Percentiles rank a stretch among this genome's conserved stretches.
These are phyloP conservation scores for Asbolus verrucosus DNA, from an alignment of 1,140 invertebrate species.

Conservation along the genomic window DNA sequence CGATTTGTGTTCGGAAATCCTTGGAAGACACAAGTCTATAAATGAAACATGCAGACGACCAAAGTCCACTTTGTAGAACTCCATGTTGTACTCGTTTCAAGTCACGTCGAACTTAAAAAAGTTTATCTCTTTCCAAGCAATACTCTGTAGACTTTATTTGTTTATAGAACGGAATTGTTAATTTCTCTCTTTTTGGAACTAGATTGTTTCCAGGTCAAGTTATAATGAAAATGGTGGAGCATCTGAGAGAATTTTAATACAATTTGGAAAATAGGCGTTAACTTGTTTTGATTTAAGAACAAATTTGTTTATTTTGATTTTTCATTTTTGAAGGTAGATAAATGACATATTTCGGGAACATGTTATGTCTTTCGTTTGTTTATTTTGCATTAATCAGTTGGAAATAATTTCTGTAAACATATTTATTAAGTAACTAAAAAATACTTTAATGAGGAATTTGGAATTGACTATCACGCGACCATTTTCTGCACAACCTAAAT, in stretches of 20 bases:
- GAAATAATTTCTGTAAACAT: conserved; percentile 17
- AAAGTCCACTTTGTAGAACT: conserved; percentile 32
- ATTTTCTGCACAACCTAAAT: background rate
- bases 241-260: too few relatives aligned
- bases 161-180: too few relatives aligned
- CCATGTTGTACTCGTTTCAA: conserved; percentile 1
- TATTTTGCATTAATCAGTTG: background rate
- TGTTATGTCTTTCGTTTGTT: conserved; percentile 26
- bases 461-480: background rate
- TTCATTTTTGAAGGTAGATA: conserved; percentile 23
- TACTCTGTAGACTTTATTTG: too few relatives aligned
- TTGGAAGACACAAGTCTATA: conserved; percentile 18
- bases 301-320: background rate
- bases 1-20: conserved; percentile 30
- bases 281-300: background rate
- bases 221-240: too few relatives aligned
- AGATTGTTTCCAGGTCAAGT: too few relatives aligned
- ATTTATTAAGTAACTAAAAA: conserved; percentile 18
- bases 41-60: conserved; percentile 33
- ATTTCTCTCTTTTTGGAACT: too few relatives aligned
- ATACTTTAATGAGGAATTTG: conserved; percentile 3
- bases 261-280: too few relatives aligned
- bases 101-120: conserved; percentile 29
- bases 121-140: conserved; percentile 40
- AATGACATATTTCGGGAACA: background rate